Conservation (phyloP, 2,888 invertebrate genomes). For the Arge pagana region DNA sequence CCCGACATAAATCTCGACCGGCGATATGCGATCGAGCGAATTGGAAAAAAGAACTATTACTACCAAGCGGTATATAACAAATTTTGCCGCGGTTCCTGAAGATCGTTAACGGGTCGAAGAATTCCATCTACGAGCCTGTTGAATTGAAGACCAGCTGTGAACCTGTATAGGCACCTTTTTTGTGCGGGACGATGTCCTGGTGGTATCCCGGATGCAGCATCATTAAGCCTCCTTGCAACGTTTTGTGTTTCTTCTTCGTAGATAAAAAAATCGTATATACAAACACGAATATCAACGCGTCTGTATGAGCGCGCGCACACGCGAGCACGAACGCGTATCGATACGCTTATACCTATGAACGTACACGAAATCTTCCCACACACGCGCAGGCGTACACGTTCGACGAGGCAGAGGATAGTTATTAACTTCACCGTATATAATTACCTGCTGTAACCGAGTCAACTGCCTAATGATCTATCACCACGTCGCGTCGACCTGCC, state of each 20-base stretch:
- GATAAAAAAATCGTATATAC: conserved; percentile 18
- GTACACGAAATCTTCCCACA: conserved; percentile 23
- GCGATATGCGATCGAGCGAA: too few species aligned
- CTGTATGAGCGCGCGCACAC: background rate
- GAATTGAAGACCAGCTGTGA: conserved; percentile 5
- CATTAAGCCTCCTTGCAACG: conserved; percentile 42
- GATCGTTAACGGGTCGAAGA: conserved; percentile 21
- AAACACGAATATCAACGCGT: conserved; percentile 8
- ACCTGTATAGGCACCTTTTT: conserved; percentile 23
- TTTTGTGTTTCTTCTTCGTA: conserved; percentile 22
- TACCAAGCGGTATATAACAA: too few species aligned
- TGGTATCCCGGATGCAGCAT: conserved; percentile 49
- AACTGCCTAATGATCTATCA: conserved; percentile 47
- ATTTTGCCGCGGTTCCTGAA: conserved; percentile 14
- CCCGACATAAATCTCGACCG: too few species aligned
- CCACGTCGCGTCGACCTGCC: conserved; percentile 35
- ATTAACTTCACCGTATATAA: conserved; percentile 44
- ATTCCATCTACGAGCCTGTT: conserved; percentile 4
- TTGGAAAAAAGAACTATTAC: too few species aligned
- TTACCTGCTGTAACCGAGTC: conserved; percentile 42
- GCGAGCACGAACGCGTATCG: background rate
- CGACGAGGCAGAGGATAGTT: conserved; percentile 34
- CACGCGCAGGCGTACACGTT: conserved; percentile 28
- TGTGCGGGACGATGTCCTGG: conserved; percentile 45
- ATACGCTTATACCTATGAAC: conserved; percentile 9